Evolutionary conservation across 2,888 invertebrate genomes (phyloP).

Genomic region (Leistus spinibarbis): DNA sequence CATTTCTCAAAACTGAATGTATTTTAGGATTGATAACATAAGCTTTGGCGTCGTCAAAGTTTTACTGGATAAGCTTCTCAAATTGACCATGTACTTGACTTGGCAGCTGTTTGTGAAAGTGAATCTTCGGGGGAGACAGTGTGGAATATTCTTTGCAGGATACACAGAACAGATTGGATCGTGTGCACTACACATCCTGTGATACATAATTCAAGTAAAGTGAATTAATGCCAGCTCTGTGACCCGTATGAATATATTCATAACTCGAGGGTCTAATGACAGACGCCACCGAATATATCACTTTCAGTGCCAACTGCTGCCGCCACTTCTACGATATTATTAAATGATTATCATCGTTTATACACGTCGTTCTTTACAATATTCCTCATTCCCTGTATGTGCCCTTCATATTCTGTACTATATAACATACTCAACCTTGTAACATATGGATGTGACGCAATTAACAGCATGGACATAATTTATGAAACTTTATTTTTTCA

Average conservation of each 20-base stretch:
- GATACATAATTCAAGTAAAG: constrained; percentile 19
- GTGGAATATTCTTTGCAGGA: not conserved
- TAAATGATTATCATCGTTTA: constrained; percentile 28
- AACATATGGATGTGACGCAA: constrained; percentile 17
- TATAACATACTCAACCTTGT: not conserved
- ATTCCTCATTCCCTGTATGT: not conserved
- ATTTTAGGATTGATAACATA: too few relatives aligned
- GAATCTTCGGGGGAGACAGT: not conserved
- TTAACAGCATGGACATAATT: not conserved
- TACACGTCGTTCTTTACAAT: constrained; percentile 8
- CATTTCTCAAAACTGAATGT: too few relatives aligned
- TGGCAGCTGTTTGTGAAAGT: not conserved
- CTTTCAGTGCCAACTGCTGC: constrained; percentile 27
- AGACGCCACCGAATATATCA: constrained; percentile 15
- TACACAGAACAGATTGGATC: not conserved
- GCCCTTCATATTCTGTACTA: not conserved
- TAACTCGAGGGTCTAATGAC: constrained; percentile 21
- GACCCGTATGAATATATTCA: constrained; percentile 28
- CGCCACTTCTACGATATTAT: constrained; percentile 18
- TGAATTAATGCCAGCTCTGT: constrained; percentile 15
- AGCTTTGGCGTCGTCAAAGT: not conserved
- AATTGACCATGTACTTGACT: not conserved
- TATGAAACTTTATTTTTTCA: not conserved
- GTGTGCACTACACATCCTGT: constrained; percentile 8
- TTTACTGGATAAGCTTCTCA: not conserved